Conservation (phyloP, 2,888 invertebrate species). For the Apodemia mormo region DNA sequence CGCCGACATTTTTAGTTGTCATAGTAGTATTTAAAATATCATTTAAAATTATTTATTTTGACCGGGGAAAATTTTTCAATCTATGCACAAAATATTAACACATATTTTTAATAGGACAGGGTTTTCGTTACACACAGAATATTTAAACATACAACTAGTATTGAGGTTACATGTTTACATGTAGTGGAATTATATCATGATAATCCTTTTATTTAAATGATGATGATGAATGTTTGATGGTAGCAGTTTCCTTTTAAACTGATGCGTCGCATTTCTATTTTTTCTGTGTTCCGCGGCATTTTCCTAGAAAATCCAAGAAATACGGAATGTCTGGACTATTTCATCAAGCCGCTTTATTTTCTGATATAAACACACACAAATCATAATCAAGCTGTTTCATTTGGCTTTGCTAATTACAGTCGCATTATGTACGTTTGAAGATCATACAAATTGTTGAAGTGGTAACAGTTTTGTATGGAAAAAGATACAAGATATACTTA, state of each 20-base stretch:
- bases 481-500: not conserved
- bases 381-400: conserved; percentile 46
- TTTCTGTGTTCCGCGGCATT: not conserved
- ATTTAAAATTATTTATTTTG: too few relatives aligned
- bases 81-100: too few relatives aligned
- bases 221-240: conserved; percentile 40
- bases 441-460: not conserved
- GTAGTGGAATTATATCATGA: conserved; percentile 35
- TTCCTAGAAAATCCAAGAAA: conserved; percentile 8
- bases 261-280: conserved; percentile 31
- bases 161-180: conserved; percentile 24
- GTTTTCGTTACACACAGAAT: too few relatives aligned
- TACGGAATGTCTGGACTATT: conserved; percentile 14
- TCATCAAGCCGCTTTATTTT: conserved; percentile 33
- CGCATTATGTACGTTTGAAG: conserved; percentile 3
- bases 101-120: too few relatives aligned
- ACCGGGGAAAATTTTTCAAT: too few relatives aligned
- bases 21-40: too few relatives aligned
- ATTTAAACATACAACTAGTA: too few relatives aligned
- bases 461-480: conserved; percentile 7
- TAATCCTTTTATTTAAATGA: too few relatives aligned
- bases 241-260: too few relatives aligned
- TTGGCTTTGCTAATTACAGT: conserved; percentile 1
- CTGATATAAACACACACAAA: conserved; percentile 64
- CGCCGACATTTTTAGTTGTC: too few relatives aligned